Percentiles rank a stretch among this genome's conserved stretches.
Conservation (phyloP, 2,113 vertebrate genomes). For the Noturus placidus region DNA sequence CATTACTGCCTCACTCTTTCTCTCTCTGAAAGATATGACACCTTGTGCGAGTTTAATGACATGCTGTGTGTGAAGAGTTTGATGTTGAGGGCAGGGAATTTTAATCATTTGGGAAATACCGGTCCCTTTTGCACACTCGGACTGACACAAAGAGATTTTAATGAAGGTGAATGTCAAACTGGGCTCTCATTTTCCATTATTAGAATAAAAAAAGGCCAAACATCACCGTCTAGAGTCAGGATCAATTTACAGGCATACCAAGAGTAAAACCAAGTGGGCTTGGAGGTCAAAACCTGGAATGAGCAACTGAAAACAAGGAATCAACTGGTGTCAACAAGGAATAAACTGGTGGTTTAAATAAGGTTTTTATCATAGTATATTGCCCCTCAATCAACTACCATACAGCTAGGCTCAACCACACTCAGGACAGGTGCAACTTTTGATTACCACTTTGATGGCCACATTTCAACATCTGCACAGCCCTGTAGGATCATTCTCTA, state of each 20-base stretch:
- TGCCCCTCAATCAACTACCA: too few species aligned
- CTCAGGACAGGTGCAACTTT: too few species aligned
- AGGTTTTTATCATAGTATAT: neutral
- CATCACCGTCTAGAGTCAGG: neutral
- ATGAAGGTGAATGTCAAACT: constrained; percentile 24
- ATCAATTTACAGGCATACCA: neutral
- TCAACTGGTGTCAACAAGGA: too few species aligned
- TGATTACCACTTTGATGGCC: too few species aligned
- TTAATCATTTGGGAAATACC: constrained; percentile 5
- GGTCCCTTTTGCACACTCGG: neutral
- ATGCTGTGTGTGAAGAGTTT: constrained; percentile 4
- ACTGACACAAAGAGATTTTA: neutral
- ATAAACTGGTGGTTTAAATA: neutral
- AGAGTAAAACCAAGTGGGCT: neutral
- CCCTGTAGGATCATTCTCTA: too few species aligned
- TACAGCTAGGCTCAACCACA: too few species aligned
- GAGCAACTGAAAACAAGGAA: neutral
- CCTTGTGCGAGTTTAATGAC: constrained; percentile 5
- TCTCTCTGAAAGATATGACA: neutral
- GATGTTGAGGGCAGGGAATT: neutral
- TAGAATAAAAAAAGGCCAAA: neutral
- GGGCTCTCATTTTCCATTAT: constrained; percentile 9
- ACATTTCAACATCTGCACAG: too few species aligned
- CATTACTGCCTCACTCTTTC: neutral
- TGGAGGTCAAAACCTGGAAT: neutral